A percentile compares a stretch with the other conserved stretches of the same genome.
Evolutionary conservation across 2,888 invertebrate species (phyloP).

Genomic region (Harpalus rufipes): DNA sequence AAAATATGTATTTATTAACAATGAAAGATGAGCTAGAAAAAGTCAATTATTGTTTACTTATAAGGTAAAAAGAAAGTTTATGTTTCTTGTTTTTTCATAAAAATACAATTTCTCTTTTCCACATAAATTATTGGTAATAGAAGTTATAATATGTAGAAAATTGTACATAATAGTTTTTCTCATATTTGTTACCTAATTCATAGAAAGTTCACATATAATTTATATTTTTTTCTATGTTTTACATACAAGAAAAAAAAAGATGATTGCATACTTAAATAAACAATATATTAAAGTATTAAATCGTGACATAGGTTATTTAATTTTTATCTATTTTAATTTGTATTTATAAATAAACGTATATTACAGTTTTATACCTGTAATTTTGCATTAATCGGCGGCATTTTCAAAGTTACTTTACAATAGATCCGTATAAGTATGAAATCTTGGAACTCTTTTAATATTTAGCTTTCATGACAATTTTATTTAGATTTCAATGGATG

Average conservation of each 20-base stretch:
- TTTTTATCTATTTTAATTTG: background rate
- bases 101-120: background rate
- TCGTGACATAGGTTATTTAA: background rate
- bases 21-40: constrained; percentile 10
- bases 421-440: too few relatives aligned
- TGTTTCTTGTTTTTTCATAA: background rate
- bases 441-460: too few relatives aligned
- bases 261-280: background rate
- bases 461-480: too few relatives aligned
- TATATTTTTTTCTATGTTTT: background rate
- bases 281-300: background rate
- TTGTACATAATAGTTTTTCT: background rate
- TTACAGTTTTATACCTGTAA: too few relatives aligned
- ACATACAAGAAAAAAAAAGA: background rate
- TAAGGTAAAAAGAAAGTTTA: constrained; percentile 15
- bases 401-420: too few relatives aligned
- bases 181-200: constrained; percentile 1
- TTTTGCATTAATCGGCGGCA: too few relatives aligned
- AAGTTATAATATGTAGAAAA: constrained; percentile 12
- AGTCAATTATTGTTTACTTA: constrained; percentile 17
- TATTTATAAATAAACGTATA: background rate
- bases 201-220: background rate
- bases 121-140: background rate
- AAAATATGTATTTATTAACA: constrained; percentile 19
- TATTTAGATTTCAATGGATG: too few relatives aligned